Conservation (phyloP, 2,113 vertebrate genomes). For the Okapia johnstoni region DNA sequence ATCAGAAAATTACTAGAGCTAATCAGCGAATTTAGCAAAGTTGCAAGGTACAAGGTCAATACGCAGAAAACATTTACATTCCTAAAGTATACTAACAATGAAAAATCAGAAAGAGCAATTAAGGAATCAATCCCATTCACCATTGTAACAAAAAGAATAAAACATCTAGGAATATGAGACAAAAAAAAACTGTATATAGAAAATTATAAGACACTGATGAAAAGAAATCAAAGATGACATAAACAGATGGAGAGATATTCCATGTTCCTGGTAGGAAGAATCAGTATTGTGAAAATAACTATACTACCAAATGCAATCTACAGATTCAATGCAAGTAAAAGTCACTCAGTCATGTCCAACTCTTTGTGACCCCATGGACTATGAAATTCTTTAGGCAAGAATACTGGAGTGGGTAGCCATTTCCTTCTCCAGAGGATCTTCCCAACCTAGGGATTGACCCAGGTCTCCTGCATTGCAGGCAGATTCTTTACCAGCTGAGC, state of each 20-base stretch:
- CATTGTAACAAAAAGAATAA: not conserved
- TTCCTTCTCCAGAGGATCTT: not conserved
- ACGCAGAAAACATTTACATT: not conserved
- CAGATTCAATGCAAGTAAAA: not conserved
- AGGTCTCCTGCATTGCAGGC: not conserved
- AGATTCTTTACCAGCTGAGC: not conserved
- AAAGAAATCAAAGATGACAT: not conserved
- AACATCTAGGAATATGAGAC: not conserved
- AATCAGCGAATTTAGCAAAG: not conserved
- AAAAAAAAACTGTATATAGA: not conserved
- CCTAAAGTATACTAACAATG: not conserved
- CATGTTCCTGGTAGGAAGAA: not conserved
- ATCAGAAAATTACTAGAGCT: not conserved
- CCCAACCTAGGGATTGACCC: not conserved
- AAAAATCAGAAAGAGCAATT: not conserved
- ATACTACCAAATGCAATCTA: not conserved
- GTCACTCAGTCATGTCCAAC: not conserved
- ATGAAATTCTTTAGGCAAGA: not conserved
- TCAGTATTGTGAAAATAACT: not conserved
- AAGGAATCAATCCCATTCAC: not conserved
- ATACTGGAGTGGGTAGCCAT: not conserved
- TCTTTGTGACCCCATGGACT: not conserved
- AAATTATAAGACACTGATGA: not conserved
- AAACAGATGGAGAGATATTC: not conserved
- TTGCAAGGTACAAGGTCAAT: not conserved